These are phyloP conservation scores for Babylonia areolata DNA, from an alignment of 1,140 invertebrate species.

Conservation along the genomic window DNA sequence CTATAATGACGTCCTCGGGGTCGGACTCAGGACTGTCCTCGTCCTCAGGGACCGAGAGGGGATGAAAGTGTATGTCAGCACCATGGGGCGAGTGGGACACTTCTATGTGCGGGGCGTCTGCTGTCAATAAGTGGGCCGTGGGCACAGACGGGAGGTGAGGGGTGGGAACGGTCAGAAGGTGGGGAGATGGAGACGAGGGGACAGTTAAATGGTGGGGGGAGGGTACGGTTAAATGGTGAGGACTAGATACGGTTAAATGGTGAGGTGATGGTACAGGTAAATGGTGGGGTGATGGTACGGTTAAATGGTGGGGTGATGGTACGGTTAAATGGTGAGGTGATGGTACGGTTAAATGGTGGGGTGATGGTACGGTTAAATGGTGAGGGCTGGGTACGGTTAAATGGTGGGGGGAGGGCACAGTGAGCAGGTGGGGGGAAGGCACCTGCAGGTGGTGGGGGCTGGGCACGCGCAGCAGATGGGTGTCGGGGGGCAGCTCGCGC, in stretches of 20 bases:
- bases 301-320: not conserved
- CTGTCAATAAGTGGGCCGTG: not conserved
- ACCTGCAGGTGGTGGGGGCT: not conserved
- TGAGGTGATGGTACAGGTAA: not conserved
- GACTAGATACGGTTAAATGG: not conserved
- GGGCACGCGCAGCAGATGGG: not conserved
- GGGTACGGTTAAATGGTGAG: not conserved
- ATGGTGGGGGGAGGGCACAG: not conserved
- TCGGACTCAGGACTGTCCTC: not conserved
- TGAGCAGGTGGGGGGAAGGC: not conserved
- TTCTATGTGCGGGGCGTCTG: not conserved
- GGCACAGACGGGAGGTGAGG: not conserved
- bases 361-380: too few relatives aligned
- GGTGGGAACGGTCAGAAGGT: not conserved
- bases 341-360: too few relatives aligned
- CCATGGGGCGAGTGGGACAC: not conserved
- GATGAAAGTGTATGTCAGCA: not conserved
- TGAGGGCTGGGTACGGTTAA: not conserved
- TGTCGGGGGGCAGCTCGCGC: not conserved
- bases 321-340: not conserved
- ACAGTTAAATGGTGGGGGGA: too few relatives aligned
- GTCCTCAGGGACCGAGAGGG: not conserved
- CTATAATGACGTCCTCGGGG: not conserved
- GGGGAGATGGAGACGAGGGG: not conserved
- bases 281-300: not conserved